phyloP scores from a whole-genome alignment of 35 echinoderm and acorn worm genomes.

The Lytechinus variegatus region DNA sequence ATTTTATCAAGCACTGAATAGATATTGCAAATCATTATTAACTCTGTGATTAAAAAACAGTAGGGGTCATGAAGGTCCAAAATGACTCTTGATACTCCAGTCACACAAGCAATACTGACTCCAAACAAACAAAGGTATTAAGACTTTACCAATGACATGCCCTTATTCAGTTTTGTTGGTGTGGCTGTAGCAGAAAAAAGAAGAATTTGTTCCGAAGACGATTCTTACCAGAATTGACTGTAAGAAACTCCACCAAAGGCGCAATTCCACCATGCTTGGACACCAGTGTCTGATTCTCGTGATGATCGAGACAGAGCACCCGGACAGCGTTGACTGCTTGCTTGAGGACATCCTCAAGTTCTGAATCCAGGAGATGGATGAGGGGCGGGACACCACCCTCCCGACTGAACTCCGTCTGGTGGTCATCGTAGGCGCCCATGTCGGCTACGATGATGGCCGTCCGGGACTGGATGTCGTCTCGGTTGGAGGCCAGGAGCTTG shows the following conservation, averaged over 20 bases:
- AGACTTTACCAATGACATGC: no score
- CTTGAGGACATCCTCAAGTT: conserved; percentile 93
- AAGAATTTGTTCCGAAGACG: neutral
- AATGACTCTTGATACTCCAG: no score
- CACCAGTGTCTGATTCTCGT: conserved; percentile 84
- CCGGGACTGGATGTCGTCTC: conserved; percentile 89
- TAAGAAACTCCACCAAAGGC: conserved; percentile 93
- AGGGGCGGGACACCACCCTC: conserved; percentile 78
- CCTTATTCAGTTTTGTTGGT: no score
- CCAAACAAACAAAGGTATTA: no score
- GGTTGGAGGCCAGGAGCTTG: conserved; percentile 63
- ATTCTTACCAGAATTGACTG: conserved; percentile 83
- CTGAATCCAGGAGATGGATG: conserved; percentile 84
- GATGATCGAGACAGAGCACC: conserved; percentile 79
- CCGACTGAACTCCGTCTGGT: conserved; percentile 72
- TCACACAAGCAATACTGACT: no score
- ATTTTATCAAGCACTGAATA: no score
- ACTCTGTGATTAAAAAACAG: no score
- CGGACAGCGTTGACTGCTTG: conserved; percentile 85
- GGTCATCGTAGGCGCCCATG: conserved; percentile 65
- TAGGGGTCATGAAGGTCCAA: no score
- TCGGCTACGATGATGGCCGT: conserved; percentile 88
- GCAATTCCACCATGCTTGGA: conserved; percentile 73
- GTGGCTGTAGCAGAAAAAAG: no score
- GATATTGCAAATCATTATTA: no score